phyloP scores from a whole-genome alignment of 2,888 invertebrate species.

The Lydus trimaculatus region DNA sequence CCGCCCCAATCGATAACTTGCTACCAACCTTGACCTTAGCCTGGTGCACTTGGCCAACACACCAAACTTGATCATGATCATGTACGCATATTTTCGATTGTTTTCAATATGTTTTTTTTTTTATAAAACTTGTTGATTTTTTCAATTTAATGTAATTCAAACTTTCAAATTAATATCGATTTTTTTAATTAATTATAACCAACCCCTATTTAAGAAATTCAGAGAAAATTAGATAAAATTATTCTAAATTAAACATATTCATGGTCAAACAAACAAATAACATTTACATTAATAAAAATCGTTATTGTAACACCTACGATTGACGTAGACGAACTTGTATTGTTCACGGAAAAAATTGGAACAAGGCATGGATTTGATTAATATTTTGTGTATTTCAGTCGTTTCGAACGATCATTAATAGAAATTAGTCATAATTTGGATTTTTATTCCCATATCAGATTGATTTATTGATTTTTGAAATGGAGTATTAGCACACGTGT shows the following conservation, averaged over 20 bases:
- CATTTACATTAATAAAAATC: not conserved
- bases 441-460: too few relatives aligned
- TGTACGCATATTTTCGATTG: not conserved
- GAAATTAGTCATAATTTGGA: too few relatives aligned
- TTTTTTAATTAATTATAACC: too few relatives aligned
- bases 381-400: not conserved
- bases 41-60: slow-evolving; percentile 7
- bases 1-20: slow-evolving; percentile 40
- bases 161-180: too few relatives aligned
- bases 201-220: not conserved
- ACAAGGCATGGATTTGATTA: not conserved
- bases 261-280: not conserved
- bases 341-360: not conserved
- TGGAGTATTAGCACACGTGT: too few relatives aligned
- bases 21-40: slow-evolving; percentile 49
- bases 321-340: not conserved
- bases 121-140: not conserved
- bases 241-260: too few relatives aligned
- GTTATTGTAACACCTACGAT: not conserved
- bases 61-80: slow-evolving; percentile 1
- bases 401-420: too few relatives aligned
- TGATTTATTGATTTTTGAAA: too few relatives aligned
- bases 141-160: not conserved
- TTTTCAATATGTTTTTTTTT: not conserved
- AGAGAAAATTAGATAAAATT: not conserved